Conservation (phyloP, 2,888 invertebrate species). For the Spicauda simplicius region DNA sequence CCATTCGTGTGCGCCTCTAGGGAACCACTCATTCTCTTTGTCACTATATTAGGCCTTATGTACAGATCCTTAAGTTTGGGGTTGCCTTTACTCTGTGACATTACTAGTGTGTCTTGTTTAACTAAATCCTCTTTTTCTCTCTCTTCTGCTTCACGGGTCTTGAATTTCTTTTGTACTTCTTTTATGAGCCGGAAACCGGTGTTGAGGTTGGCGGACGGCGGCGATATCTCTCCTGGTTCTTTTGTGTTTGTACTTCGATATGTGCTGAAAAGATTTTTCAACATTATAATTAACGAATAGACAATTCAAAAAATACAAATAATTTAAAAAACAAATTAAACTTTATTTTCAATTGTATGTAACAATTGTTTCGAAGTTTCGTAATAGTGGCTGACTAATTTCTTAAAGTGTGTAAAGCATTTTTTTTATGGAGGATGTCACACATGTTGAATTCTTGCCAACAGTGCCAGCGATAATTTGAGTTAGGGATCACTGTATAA, state of each 20-base stretch:
- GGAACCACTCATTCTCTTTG: conserved; percentile 96
- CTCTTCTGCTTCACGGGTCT: conserved; percentile 99
- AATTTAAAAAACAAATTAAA: not conserved
- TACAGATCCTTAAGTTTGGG: conserved; percentile 99
- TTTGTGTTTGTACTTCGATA: conserved; percentile 99
- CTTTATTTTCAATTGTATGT: not conserved
- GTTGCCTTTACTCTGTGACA: conserved; percentile 98
- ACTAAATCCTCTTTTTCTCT: conserved; percentile 99
- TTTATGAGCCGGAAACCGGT: conserved; percentile 99
- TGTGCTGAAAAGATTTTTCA: conserved; percentile 84
- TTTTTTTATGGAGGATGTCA: not conserved
- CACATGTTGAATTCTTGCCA: conserved; percentile 1
- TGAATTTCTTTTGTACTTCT: conserved; percentile 99
- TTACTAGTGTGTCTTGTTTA: conserved; percentile 97
- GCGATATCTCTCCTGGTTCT: conserved; percentile 97
- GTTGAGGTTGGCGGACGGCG: conserved; percentile 97
- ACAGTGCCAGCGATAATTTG: not conserved
- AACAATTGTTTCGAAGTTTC: not conserved
- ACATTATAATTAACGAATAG: too few relatives aligned
- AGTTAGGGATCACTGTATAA: not conserved
- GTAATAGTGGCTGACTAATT: not conserved
- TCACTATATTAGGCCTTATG: conserved; percentile 99
- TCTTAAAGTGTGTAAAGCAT: not conserved
- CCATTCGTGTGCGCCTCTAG: conserved; percentile 98
- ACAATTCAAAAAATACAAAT: not conserved